Percentiles rank a stretch among this genome's conserved stretches.
Conservation (phyloP, 1,140 invertebrate genomes). For the Chlorops oryzae region DNA sequence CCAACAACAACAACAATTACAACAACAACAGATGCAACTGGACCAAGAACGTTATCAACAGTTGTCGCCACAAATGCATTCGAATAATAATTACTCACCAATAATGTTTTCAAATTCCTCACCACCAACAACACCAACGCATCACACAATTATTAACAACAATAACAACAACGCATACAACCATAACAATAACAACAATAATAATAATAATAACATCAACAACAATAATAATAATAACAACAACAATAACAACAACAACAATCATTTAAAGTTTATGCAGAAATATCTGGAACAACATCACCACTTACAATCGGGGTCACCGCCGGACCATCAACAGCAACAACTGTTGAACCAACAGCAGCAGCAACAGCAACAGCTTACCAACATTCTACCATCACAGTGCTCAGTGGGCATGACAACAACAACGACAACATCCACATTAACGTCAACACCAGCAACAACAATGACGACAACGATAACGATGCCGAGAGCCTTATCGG, state of each 20-base stretch:
- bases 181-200: constrained; percentile 32
- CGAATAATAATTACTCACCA: constrained; percentile 11
- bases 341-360: background rate
- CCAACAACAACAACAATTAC: constrained; percentile 24
- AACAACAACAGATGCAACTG: no score
- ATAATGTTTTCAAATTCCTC: constrained; percentile 11
- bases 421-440: constrained; percentile 19
- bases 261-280: constrained; percentile 39
- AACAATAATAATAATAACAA: constrained; percentile 25
- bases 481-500: no score
- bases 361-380: constrained; percentile 29
- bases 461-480: constrained; percentile 1
- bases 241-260: constrained; percentile 33
- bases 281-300: constrained; percentile 42
- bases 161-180: constrained; percentile 20
- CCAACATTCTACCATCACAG: no score
- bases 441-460: constrained; percentile 19
- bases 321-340: constrained; percentile 19
- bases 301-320: constrained; percentile 11
- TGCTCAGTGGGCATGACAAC: no score
- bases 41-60: constrained; percentile 11
- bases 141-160: constrained; percentile 18
- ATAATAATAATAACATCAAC: constrained; percentile 36
- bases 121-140: constrained; percentile 7
- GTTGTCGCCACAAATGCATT: constrained; percentile 9